Evolutionary conservation across 2,113 vertebrate genomes (phyloP).

Genomic region (Rhombomys opimus): DNA sequence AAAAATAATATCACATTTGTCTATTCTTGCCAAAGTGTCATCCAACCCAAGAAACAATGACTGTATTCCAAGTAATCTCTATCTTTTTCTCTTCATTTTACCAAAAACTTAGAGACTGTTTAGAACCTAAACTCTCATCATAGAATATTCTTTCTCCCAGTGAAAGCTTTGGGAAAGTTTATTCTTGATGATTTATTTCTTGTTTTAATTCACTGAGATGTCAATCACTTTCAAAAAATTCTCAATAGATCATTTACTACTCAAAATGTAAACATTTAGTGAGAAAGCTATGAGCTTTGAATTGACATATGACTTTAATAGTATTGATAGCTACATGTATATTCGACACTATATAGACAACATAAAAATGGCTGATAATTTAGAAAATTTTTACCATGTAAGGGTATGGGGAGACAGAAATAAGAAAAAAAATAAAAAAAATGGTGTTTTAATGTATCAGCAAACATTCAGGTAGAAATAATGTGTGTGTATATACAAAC

Average conservation of each 20-base stretch:
- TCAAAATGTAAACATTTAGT: conserved; percentile 22
- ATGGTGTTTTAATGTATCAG: conserved; percentile 1
- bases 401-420: not conserved
- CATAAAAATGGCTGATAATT: conserved; percentile 5
- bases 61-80: not conserved
- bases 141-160: not conserved
- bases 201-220: not conserved
- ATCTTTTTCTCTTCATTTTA: conserved; percentile 36
- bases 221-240: not conserved
- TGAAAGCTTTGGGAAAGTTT: not conserved
- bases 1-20: not conserved
- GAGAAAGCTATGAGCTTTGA: not conserved
- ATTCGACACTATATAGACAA: not conserved
- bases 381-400: not conserved
- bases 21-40: conserved; percentile 9
- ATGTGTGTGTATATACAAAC: not conserved
- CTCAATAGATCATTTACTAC: not conserved
- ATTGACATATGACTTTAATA: not conserved
- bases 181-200: not conserved
- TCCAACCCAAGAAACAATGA: not conserved
- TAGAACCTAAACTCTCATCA: not conserved
- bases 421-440: conserved; percentile 26
- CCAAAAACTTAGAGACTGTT: not conserved
- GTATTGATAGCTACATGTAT: not conserved
- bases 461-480: conserved; percentile 50